A percentile compares a stretch with the other conserved stretches of the same genome.
Evolutionary conservation across 2,888 invertebrate genomes (phyloP).

Genomic region (Heliconius ismenius): DNA sequence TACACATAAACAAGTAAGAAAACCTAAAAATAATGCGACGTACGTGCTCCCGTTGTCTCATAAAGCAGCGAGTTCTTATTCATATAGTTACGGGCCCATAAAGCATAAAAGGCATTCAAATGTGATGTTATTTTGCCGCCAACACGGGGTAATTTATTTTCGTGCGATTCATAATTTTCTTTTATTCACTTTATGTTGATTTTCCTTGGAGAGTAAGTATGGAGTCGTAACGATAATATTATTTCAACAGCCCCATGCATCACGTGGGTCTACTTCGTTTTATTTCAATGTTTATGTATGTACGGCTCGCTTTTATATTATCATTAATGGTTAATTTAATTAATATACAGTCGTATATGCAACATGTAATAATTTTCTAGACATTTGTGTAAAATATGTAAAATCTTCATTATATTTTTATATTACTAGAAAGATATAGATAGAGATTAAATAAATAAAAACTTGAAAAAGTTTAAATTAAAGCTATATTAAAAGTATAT

Average conservation of each 20-base stretch:
- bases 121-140: conserved; percentile 83
- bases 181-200: conserved; percentile 83
- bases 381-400: too few species aligned
- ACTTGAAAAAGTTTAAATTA: not conserved
- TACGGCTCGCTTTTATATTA: conserved; percentile 49
- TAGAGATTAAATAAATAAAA: too few species aligned
- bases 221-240: conserved; percentile 81
- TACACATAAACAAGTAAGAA: not conserved
- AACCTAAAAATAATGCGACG: conserved; percentile 72
- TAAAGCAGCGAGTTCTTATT: conserved; percentile 76
- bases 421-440: too few species aligned
- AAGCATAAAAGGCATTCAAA: conserved; percentile 82
- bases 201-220: conserved; percentile 78
- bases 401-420: too few species aligned
- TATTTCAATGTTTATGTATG: conserved; percentile 74
- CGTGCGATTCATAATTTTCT: conserved; percentile 82
- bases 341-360: conserved; percentile 1
- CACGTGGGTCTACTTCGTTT: conserved; percentile 62
- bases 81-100: conserved; percentile 80
- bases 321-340: conserved; percentile 41
- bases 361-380: not conserved
- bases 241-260: conserved; percentile 79
- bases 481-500: not conserved
- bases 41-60: conserved; percentile 76
- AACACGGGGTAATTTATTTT: conserved; percentile 81